Evolutionary conservation across 1,140 invertebrate species (phyloP).

Genomic region (Oscheius sp.): DNA sequence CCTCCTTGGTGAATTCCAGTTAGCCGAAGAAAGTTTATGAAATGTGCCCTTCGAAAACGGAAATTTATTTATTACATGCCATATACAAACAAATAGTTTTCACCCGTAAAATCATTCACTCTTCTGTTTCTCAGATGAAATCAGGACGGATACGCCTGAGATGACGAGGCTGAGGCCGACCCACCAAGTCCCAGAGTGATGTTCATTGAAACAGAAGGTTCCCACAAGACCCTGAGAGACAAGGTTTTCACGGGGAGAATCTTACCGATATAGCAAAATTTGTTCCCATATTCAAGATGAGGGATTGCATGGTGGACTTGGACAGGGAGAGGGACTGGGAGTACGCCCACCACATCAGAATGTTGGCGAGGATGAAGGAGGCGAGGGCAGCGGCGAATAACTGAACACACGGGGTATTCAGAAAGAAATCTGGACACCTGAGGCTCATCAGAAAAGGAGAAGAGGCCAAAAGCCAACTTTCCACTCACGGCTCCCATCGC

Average conservation of each 20-base stretch:
- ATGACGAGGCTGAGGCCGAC: not conserved
- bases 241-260: not conserved
- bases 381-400: not conserved
- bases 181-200: constrained; percentile 17
- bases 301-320: not conserved
- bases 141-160: constrained; percentile 1
- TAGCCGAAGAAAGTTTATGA: no score
- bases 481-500: constrained; percentile 11
- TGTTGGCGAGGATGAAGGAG: constrained; percentile 8
- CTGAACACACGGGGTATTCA: not conserved
- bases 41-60: no score
- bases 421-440: not conserved
- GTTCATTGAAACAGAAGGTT: constrained; percentile 5
- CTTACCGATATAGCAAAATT: constrained; percentile 18
- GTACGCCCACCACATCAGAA: constrained; percentile 19
- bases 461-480: constrained; percentile 10
- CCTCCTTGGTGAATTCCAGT: no score
- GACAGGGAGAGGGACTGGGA: constrained; percentile 5
- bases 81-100: no score
- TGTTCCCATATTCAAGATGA: constrained; percentile 22
- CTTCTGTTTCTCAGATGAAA: constrained; percentile 2
- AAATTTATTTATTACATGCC: no score
- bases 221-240: constrained; percentile 12
- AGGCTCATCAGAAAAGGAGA: not conserved
- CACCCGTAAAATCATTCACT: no score